Base-by-base conservation (phyloP, 2,888 invertebrate species). In the Hirtodrosophila cameraria region DNA sequence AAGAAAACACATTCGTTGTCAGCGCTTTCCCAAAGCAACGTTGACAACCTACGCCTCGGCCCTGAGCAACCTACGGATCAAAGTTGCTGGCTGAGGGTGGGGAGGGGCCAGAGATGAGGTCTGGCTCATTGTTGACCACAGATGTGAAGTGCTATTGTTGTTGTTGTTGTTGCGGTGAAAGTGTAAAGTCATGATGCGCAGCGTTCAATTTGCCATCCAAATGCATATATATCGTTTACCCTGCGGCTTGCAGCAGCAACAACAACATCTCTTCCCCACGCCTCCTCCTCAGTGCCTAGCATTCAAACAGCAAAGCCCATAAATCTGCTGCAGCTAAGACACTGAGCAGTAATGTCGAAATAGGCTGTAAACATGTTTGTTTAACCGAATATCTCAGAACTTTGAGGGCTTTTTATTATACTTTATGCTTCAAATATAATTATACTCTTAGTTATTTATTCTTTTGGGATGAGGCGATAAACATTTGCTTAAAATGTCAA, bases 171-270 rank as follows among this genome's bases (percentile, higher is more conserved):
- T 58, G 67, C 43, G 79, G 82, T 65, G 82, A 82, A 82, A 82
- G 82, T 82, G 84, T 86, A 80, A 83, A 86, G 84, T 76, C 81
- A 80, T 76, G 66, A 60, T 74, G 67, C 59, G 61, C 60, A 28
- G 52, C 46, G 45, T 60, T 63, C 68, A 73, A 75, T 83, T 77
- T 71, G 83, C 83, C 81, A 65, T 57, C 69, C 53, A 54, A 2
- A 20, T 20, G 5, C 18, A 20, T 20, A 20, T 52, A 80, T 80
- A 83, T 78, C 84, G 77, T 62, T 78, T 78, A 83, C 68, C 64
- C 66, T 72, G 76, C 36, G 66, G 72, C 66, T 66, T n/a, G n/a
- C n/a, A n/a, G 62, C 53, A 53, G 33, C 25, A 25, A 49, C 20
- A 59, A 48, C 45, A 6, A 45, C 18, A 54, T 53, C 62, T 48